These are phyloP conservation scores for Poicephalus meyeri DNA, from an alignment of 2,113 vertebrate species.

Conservation along the genomic window DNA sequence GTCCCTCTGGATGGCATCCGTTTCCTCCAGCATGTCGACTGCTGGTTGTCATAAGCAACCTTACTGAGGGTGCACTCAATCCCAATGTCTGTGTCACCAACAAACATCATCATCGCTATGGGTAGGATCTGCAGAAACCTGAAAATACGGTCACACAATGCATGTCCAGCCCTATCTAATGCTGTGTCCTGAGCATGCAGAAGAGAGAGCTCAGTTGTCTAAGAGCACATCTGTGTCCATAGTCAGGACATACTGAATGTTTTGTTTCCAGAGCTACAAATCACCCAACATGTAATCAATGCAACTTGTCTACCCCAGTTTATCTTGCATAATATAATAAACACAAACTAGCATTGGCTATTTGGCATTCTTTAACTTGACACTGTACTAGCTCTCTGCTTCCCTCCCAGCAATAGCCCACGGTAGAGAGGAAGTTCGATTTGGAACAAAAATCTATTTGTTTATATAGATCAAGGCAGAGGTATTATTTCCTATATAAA, in stretches of 20 bases:
- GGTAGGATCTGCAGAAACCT: not conserved
- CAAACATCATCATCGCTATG: not conserved
- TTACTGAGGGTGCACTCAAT: not conserved
- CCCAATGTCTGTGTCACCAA: not conserved
- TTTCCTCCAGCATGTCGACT: not conserved
- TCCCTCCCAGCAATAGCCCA: not conserved
- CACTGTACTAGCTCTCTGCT: not conserved
- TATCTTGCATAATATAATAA: not conserved
- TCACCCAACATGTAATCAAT: not conserved
- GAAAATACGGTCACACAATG: not conserved
- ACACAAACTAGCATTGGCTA: not conserved
- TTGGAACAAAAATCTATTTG: not conserved
- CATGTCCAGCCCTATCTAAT: not conserved
- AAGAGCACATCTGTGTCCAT: not conserved
- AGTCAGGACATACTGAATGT: not conserved
- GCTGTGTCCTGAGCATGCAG: not conserved
- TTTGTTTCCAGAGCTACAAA: not conserved
- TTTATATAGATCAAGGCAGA: not conserved
- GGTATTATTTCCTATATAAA: not conserved
- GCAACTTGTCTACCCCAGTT: not conserved
- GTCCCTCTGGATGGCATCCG: not conserved
- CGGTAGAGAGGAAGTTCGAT: accelerated
- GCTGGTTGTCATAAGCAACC: not conserved
- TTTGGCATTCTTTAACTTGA: not conserved
- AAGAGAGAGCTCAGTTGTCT: not conserved